Evolutionary conservation across 2,797 vertebrate genomes (phyloP).

Genomic region (Aplochiton taeniatus): DNA sequence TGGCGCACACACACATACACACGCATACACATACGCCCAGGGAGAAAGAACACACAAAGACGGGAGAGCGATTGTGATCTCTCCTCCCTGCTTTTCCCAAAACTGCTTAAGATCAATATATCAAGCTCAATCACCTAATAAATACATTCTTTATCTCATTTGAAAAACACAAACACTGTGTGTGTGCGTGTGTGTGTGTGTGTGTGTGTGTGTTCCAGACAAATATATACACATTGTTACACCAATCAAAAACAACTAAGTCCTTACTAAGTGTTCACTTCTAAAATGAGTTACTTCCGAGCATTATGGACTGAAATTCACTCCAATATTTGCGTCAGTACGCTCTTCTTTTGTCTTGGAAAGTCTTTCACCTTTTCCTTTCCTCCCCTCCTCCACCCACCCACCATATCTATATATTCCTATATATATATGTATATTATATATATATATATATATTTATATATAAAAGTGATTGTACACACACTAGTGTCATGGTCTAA

Average conservation of each 20-base stretch:
- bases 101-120: constrained; percentile 44
- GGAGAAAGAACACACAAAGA: constrained; percentile 15
- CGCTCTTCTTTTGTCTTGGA: not conserved
- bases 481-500: constrained; percentile 56
- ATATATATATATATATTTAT: not conserved
- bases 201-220: constrained; percentile 43
- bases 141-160: constrained; percentile 80
- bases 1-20: not conserved
- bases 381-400: not conserved
- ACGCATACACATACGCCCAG: not conserved
- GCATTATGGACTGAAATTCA: constrained; percentile 41
- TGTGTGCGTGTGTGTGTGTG: constrained; percentile 30
- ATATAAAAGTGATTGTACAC: constrained; percentile 53
- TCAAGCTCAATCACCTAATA: constrained; percentile 67
- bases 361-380: not conserved
- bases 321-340: constrained; percentile 11
- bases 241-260: constrained; percentile 47
- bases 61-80: constrained; percentile 52
- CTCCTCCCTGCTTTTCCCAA: constrained; percentile 42
- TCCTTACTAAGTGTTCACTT: constrained; percentile 60
- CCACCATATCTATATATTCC: constrained; percentile 7
- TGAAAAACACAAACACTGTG: constrained; percentile 49
- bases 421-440: constrained; percentile 8
- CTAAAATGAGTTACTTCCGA: constrained; percentile 59
- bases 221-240: constrained; percentile 67